Percentiles rank a stretch among this genome's conserved stretches.
phyloP scores from a whole-genome alignment of 2,888 invertebrate genomes.

The Serripes groenlandicus region DNA sequence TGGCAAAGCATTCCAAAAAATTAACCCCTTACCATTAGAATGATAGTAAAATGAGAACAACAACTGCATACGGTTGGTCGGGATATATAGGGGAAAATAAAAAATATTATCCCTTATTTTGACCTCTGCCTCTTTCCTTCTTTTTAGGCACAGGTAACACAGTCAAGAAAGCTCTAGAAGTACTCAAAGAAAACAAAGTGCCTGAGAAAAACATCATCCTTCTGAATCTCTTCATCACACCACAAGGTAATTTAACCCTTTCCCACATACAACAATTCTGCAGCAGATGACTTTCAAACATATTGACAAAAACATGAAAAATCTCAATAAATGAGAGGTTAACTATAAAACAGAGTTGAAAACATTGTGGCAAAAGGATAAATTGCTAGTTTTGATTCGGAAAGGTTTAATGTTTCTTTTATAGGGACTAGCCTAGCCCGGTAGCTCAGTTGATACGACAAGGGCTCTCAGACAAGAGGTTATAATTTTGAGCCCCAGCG shows the following conservation, averaged over 20 bases:
- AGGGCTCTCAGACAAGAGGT: no score
- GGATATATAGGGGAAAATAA: no score
- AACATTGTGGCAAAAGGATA: background rate
- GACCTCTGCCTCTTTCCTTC: background rate
- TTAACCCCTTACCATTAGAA: no score
- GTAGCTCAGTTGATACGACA: no score
- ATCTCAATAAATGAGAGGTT: background rate
- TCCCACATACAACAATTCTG: background rate
- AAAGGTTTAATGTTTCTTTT: no score
- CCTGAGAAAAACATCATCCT: conserved; percentile 97
- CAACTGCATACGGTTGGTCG: no score
- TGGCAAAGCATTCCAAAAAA: no score
- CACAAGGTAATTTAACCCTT: conserved; percentile 87
- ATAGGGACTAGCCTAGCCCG: no score
- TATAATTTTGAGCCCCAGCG: no score
- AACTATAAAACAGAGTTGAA: background rate
- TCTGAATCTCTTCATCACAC: conserved; percentile 99
- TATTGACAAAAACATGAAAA: background rate
- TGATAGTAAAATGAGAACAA: no score
- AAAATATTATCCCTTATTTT: no score
- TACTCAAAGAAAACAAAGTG: conserved; percentile 97
- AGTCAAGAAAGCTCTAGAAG: conserved; percentile 96
- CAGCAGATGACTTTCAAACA: background rate
- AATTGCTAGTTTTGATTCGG: no score
- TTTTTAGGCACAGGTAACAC: conserved; percentile 95